Base-by-base conservation (phyloP, 1,140 invertebrate species). In the Aphis craccivora region DNA sequence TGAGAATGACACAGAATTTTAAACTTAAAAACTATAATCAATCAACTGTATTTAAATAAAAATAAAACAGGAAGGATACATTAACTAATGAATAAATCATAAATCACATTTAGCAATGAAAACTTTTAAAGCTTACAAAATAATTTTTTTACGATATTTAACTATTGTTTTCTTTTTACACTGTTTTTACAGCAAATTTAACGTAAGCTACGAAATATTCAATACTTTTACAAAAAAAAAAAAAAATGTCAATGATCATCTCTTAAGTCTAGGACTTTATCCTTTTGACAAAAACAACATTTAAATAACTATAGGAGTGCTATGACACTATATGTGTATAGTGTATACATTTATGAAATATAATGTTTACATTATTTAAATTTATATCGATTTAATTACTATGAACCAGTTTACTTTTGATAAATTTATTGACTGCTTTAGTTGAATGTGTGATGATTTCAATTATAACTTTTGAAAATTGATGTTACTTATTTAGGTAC, bases 71-170 rank as follows among this genome's bases (percentile, higher is more conserved):
- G 23, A 23, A 2, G 0, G 2, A 84, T 40, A 40, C 37, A 84
- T 84, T 84, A 84, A 84, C 83, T 43, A 9, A 84, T 43, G 81
- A 84, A 84, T 84, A 43, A 84, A 22, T 84, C 23, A 84, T 84
- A 84, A 40, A 84, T 40, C 37, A 84, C 9, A 25, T 84, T 84
- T 84, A 23, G 9, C 43, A 22, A 40, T 23, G 23, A 25, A 84
- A 84, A 84, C 40, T 43, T 84, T 40, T 25, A 25, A 84, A 43
- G 37, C 22, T 25, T 30, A 84, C 25, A 84, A 84, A 43, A 40
- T 84, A 84, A 43, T 40, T 23, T 84, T 25, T 25, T 40, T 25
- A 40, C 83, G 23, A 40, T 40, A 76, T 35, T 37, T 23, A 25
- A 40, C 43, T 43, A 43, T 84, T 84, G 23, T 84, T 84, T 84